These are phyloP conservation scores for Chascanopsetta lugubris DNA, from an alignment of 2,113 vertebrate species.

Conservation along the genomic window DNA sequence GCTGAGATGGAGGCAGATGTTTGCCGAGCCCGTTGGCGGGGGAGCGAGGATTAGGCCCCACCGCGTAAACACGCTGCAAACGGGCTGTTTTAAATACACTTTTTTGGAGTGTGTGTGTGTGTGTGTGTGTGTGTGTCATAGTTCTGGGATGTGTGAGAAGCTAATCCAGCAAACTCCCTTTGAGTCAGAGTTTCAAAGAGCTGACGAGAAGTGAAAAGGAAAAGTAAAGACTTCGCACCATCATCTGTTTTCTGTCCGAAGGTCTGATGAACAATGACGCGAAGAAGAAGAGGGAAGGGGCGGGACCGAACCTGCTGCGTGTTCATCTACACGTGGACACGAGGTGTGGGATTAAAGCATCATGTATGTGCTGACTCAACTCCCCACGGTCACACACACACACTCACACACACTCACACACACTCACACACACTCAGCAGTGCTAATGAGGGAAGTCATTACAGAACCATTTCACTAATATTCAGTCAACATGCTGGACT, in stretches of 20 bases:
- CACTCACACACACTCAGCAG: conserved; percentile 5
- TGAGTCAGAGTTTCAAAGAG: background rate
- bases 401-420: too few relatives aligned
- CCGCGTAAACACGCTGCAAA: conserved; percentile 31
- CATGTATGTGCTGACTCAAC: conserved; percentile 26
- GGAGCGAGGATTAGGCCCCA: conserved; percentile 25
- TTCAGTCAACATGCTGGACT: background rate
- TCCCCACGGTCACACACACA: conserved; percentile 17
- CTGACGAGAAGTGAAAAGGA: background rate
- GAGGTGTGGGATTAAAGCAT: conserved; percentile 1
- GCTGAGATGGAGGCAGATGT: conserved; percentile 60
- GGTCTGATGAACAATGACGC: conserved; percentile 8
- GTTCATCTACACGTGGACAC: conserved; percentile 2
- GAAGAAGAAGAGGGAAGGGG: too few relatives aligned
- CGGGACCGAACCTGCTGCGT: background rate
- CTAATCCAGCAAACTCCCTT: conserved; percentile 26
- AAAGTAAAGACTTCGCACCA: conserved; percentile 12
- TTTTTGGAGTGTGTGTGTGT: background rate
- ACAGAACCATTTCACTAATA: conserved; percentile 15
- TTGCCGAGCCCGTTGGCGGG: conserved; percentile 52
- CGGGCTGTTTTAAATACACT: conserved; percentile 20
- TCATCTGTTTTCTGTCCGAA: background rate
- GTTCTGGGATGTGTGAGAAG: background rate
- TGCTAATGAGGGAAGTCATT: conserved; percentile 48
- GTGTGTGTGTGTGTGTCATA: conserved; percentile 4